Conservation (phyloP, 2,888 invertebrate genomes). For the Agelastica alni region DNA sequence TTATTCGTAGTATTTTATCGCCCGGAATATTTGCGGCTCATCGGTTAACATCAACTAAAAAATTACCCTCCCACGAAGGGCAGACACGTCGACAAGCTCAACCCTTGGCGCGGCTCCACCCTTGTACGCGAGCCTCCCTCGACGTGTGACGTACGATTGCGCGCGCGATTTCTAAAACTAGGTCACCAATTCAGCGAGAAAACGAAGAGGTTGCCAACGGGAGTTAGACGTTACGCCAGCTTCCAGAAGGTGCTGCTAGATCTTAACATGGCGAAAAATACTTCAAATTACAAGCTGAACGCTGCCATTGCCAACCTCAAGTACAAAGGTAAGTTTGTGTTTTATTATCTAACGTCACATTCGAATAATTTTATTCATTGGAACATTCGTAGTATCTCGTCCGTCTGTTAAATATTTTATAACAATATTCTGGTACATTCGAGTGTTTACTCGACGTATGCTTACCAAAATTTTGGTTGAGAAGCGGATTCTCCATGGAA, state of each 20-base stretch:
- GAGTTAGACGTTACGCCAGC: constrained; percentile 43
- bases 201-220: constrained; percentile 42
- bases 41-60: constrained; percentile 2
- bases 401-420: too few relatives aligned
- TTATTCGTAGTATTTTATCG: constrained; percentile 9
- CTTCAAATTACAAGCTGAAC: constrained; percentile 53
- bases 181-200: constrained; percentile 55
- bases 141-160: constrained; percentile 49
- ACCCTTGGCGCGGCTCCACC: constrained; percentile 42
- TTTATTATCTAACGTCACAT: background rate
- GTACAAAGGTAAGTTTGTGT: constrained; percentile 50
- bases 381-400: too few relatives aligned
- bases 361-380: too few relatives aligned
- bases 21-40: constrained; percentile 1
- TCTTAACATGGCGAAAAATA: constrained; percentile 49
- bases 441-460: too few relatives aligned
- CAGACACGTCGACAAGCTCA: constrained; percentile 32
- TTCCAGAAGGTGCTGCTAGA: constrained; percentile 50
- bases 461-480: too few relatives aligned
- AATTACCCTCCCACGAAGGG: constrained; percentile 24
- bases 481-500: too few relatives aligned
- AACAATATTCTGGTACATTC: too few relatives aligned
- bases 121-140: constrained; percentile 47
- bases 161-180: constrained; percentile 49
- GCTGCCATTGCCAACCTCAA: constrained; percentile 49